Evolutionary conservation across 2,888 invertebrate species (phyloP).

Genomic region (Ligdia adustata): DNA sequence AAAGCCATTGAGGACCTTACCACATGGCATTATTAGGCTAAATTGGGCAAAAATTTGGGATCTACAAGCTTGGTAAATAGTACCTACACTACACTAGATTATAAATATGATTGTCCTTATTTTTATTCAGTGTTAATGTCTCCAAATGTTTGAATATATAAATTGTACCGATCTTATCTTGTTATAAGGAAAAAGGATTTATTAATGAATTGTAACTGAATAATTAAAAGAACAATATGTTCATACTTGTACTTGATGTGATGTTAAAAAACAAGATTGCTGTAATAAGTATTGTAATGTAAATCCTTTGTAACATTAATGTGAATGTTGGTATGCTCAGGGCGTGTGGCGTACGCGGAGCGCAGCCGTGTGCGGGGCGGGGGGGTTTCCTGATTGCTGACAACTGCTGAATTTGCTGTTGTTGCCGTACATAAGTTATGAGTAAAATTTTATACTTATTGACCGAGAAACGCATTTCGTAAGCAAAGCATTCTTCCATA

Average conservation of each 20-base stretch:
- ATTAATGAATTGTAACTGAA: too few relatives aligned
- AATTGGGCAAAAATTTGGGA: constrained; percentile 71
- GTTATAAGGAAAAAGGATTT: too few relatives aligned
- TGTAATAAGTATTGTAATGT: too few relatives aligned
- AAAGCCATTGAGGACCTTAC: constrained; percentile 60
- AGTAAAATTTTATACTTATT: constrained; percentile 80
- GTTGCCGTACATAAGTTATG: constrained; percentile 82
- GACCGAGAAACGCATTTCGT: constrained; percentile 67
- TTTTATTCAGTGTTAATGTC: constrained; percentile 21
- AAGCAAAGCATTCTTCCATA: constrained; percentile 44
- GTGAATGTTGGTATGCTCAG: constrained; percentile 80
- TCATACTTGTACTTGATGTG: too few relatives aligned
- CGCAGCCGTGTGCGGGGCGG: constrained; percentile 73
- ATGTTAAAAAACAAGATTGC: too few relatives aligned
- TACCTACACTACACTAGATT: too few relatives aligned
- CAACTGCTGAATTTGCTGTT: constrained; percentile 82
- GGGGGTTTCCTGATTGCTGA: constrained; percentile 79
- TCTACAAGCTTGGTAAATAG: constrained; percentile 68
- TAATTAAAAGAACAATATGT: too few relatives aligned
- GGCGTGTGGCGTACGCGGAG: constrained; percentile 78
- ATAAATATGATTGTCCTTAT: constrained; percentile 43
- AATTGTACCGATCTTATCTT: too few relatives aligned
- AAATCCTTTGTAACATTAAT: constrained; percentile 62
- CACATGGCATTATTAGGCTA: constrained; percentile 67
- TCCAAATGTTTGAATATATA: too few relatives aligned